Conservation (phyloP, 2,797 vertebrate genomes). For the Neoniphon sammara region DNA sequence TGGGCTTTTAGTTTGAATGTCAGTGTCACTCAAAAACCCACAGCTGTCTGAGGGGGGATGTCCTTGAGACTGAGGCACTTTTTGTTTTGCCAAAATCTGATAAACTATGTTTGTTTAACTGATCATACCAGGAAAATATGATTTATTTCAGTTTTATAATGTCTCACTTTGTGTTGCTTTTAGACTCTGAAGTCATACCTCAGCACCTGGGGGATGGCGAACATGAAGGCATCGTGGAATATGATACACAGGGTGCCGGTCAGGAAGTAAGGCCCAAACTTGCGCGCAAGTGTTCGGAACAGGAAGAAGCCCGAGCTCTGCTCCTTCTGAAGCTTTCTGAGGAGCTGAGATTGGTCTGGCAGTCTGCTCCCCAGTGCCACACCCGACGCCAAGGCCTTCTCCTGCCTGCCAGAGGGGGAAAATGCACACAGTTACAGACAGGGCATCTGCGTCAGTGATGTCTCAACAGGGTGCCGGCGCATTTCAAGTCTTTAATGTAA, state of each 20-base stretch:
- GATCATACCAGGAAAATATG: slow-evolving; percentile 20
- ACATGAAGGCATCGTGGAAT: slow-evolving; percentile 90
- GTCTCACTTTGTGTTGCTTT: not conserved
- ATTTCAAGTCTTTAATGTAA: slow-evolving; percentile 60
- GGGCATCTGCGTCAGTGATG: slow-evolving; percentile 56
- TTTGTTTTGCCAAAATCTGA: slow-evolving; percentile 17
- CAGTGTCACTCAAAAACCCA: not conserved
- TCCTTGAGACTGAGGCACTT: not conserved
- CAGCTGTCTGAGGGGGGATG: not conserved
- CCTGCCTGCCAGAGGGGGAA: slow-evolving; percentile 74
- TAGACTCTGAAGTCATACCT: slow-evolving; percentile 81
- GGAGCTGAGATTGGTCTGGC: slow-evolving; percentile 84
- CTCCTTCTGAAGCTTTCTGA: slow-evolving; percentile 86
- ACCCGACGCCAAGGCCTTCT: slow-evolving; percentile 78
- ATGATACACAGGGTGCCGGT: slow-evolving; percentile 88
- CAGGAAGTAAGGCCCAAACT: slow-evolving; percentile 89
- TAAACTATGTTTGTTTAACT: slow-evolving; percentile 33
- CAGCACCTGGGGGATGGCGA: slow-evolving; percentile 89
- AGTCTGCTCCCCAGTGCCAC: slow-evolving; percentile 79
- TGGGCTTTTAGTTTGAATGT: not conserved
- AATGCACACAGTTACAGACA: slow-evolving; percentile 47
- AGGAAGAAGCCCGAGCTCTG: slow-evolving; percentile 82
- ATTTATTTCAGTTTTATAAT: slow-evolving; percentile 29
- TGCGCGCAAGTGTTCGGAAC: slow-evolving; percentile 85
- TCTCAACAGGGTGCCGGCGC: slow-evolving; percentile 24